Conservation (phyloP, 1,140 invertebrate genomes). For the Anagrus nilaparvatae region DNA sequence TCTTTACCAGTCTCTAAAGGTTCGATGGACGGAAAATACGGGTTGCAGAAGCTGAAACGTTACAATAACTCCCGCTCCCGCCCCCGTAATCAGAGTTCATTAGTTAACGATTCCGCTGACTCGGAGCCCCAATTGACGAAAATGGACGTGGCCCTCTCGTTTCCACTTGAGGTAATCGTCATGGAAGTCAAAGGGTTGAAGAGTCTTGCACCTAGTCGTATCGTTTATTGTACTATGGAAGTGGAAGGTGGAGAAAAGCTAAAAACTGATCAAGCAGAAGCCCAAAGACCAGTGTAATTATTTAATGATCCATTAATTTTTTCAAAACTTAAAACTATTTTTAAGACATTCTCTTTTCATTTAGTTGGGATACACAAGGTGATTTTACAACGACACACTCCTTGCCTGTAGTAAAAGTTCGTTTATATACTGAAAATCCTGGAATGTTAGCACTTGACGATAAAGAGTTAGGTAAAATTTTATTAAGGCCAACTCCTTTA, state of each 20-base stretch:
- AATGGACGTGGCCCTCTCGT: constrained; percentile 93
- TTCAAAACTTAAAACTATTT: neutral
- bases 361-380: constrained; percentile 92
- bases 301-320: neutral
- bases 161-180: constrained; percentile 91
- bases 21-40: constrained; percentile 94
- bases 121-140: constrained; percentile 86
- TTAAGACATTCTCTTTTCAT: neutral
- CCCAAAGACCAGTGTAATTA: constrained; percentile 90
- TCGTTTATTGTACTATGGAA: constrained; percentile 99
- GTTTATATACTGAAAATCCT: constrained; percentile 94
- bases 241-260: constrained; percentile 96
- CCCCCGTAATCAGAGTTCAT: constrained; percentile 65
- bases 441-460: constrained; percentile 96
- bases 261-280: constrained; percentile 98
- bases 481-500: constrained; percentile 80
- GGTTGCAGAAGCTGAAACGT: constrained; percentile 87
- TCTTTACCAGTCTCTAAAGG: constrained; percentile 96
- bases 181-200: constrained; percentile 99
- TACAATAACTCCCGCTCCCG: constrained; percentile 70
- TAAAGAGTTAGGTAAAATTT: constrained; percentile 94
- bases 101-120: constrained; percentile 86
- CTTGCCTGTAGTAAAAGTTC: constrained; percentile 92
- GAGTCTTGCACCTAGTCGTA: constrained; percentile 89
- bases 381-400: constrained; percentile 98